Evolutionary conservation across 2,113 vertebrate species (phyloP), one percentile per base, ranked within the genome.

Genomic region (Anseranas semipalmata): DNA sequence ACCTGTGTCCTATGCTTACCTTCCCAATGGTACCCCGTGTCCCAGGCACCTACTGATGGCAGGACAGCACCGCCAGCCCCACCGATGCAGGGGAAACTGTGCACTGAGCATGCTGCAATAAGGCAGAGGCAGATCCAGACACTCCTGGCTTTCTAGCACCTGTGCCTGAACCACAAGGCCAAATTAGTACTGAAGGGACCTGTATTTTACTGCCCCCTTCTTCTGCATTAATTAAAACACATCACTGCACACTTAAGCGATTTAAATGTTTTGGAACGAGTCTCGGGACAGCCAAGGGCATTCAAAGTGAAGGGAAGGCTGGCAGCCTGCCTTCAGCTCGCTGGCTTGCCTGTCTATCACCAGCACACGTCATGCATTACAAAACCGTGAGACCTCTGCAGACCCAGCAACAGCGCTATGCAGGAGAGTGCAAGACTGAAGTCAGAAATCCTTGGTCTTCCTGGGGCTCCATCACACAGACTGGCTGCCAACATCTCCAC

Each of bases 201-300:
- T 94, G 87, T 89, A 59, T 95, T 93, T 96, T 95, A 94, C 87
- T 91, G 73, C 78, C 73, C 94, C 92, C 92, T 89, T 93, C 90
- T 89, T 91, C 94, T 90, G 85, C 75, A 76, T 83, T 96, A 95
- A 95, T 95, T 91, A 95, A 95, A 94, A 94, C 80, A 93, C 90
- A 94, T 94, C 56, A 0, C 85, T 94, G 75, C 90, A 78, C 92
- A 93, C 87, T 94, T 94, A 85, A 97, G 85, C 87, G 92, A 97
- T 97, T 95, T 92, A 91, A 97, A 96, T 95, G 75, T 83, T 82
- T 80, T 93, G 87, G 79, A 96, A 79, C 3, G 39, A 96, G 89
- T 63, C 66, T 91, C 72, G 4, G 78, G 94, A 97, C 78, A 0
- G 92, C 97, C 95, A 97, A 96, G 86, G 96, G 93, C 86, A 1